Evolutionary conservation across 2,888 invertebrate genomes (phyloP).

Genomic region (Eristalinus sepulchralis): DNA sequence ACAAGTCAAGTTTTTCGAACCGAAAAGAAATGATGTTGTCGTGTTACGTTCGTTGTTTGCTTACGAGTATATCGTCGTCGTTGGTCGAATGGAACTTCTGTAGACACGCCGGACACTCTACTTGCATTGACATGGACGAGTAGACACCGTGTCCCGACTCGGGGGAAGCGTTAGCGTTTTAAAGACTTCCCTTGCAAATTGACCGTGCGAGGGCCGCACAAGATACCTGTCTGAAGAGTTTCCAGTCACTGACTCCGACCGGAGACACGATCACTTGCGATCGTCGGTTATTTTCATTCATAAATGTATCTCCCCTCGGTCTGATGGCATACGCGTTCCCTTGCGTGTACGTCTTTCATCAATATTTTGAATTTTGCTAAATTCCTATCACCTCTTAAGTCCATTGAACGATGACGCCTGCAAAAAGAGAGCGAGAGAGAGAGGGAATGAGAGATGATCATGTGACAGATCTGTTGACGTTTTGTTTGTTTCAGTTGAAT

Average conservation of each 20-base stretch:
- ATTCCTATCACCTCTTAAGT: background rate
- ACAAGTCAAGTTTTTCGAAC: slow-evolving; percentile 57
- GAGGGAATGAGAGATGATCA: background rate
- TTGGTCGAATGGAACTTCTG: slow-evolving; percentile 29
- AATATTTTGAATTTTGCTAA: background rate
- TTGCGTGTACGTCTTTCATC: background rate
- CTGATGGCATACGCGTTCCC: background rate
- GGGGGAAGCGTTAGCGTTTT: slow-evolving; percentile 11
- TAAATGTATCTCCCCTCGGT: background rate
- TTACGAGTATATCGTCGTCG: background rate
- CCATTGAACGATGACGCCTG: background rate
- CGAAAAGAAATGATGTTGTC: slow-evolving; percentile 44
- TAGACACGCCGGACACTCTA: background rate
- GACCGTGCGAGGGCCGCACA: background rate
- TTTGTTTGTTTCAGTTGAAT: background rate
- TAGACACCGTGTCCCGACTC: background rate
- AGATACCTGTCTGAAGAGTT: slow-evolving; percentile 6
- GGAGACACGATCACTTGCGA: slow-evolving; percentile 26
- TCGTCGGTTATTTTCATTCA: slow-evolving; percentile 12
- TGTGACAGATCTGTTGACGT: background rate
- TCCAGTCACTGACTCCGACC: background rate
- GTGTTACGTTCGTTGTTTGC: background rate
- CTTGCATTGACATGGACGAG: slow-evolving; percentile 23
- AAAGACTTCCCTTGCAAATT: background rate
- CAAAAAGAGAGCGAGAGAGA: too few relatives aligned